These are phyloP conservation scores for Gasterosteus aculeatus DNA, from an alignment of 2,113 vertebrate genomes.

Conservation along the genomic window DNA sequence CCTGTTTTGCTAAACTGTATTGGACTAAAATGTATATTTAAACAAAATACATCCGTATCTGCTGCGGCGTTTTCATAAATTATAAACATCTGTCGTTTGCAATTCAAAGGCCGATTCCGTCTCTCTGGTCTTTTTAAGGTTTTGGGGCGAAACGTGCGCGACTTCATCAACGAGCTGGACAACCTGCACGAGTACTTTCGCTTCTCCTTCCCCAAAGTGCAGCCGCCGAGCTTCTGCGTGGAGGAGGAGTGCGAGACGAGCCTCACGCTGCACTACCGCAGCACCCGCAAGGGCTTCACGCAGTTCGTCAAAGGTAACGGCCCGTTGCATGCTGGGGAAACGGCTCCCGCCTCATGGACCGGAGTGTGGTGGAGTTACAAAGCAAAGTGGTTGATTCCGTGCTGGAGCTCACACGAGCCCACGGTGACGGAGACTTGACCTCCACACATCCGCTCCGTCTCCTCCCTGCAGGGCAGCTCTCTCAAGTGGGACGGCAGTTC, in stretches of 20 bases:
- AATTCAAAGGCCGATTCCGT: background rate
- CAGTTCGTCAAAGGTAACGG: slow-evolving; percentile 81
- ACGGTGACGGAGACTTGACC: slow-evolving; percentile 5
- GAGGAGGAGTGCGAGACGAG: slow-evolving; percentile 82
- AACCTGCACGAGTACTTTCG: slow-evolving; percentile 83
- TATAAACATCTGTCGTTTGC: background rate
- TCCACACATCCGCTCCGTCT: slow-evolving; percentile 7
- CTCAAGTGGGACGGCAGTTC: slow-evolving; percentile 83
- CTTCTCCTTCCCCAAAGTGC: slow-evolving; percentile 83
- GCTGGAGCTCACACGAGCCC: background rate
- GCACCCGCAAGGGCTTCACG: slow-evolving; percentile 82
- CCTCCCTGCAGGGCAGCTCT: slow-evolving; percentile 76
- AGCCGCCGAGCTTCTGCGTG: slow-evolving; percentile 82
- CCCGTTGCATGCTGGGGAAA: slow-evolving; percentile 8
- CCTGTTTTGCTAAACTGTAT: background rate
- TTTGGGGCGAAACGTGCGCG: slow-evolving; percentile 78
- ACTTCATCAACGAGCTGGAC: slow-evolving; percentile 84
- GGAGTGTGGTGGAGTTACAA: background rate
- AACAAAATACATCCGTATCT: background rate
- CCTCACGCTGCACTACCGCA: slow-evolving; percentile 79
- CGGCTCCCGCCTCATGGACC: background rate
- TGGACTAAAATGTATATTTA: no score
- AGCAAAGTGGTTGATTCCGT: no score
- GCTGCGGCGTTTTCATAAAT: background rate
- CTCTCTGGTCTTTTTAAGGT: slow-evolving; percentile 56